Evolutionary conservation across 2,113 vertebrate genomes (phyloP), one percentile per base, ranked within the genome.

Genomic region (Hippolais icterina): DNA sequence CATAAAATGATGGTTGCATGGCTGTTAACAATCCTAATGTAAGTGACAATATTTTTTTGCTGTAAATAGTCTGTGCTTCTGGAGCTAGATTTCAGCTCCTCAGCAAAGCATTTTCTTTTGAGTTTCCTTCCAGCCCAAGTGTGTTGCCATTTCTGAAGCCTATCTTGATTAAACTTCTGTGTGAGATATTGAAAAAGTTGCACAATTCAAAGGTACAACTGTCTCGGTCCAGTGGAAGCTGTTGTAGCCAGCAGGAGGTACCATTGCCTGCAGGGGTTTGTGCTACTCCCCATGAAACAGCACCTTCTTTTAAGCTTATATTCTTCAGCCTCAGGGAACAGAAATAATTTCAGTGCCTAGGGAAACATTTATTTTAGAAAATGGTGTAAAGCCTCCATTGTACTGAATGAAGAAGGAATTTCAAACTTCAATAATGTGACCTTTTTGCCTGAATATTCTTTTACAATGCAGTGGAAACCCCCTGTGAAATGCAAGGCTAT

Each of bases 321-420:
- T 50, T 95, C 70, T 65, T 88, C 54, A 70, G 75, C 63, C 47
- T 64, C 66, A 77, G 44, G 70, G 63, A 72, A 53, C 4, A 72
- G 53, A 83, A 91, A 81, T 66, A 52, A 65, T 28, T 52, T 80
- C 71, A 18, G 39, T 76, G 49, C 31, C 68, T 53, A 57, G 65
- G 69, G 39, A 65, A 93, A 69, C 24, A 57, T 44, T 91, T 77
- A 88, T 75, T 93, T 76, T 54, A 74, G 54, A 96, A 90, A 95
- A 83, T 25, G 53, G 12, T 53, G 25, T 90, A 90, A 94, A 92
- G 11, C 11, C 63, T 90, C n/a, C 39, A 46, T 50, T 87, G 29
- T 81, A 42, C 6, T 75, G 52, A 81, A 68, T 7, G 65, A 90
- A 80, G 76, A 70, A 93, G 53, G 63, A 74, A 70, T 80, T 92